phyloP scores from a whole-genome alignment of 2,888 invertebrate species.

The Macaria liturata region DNA sequence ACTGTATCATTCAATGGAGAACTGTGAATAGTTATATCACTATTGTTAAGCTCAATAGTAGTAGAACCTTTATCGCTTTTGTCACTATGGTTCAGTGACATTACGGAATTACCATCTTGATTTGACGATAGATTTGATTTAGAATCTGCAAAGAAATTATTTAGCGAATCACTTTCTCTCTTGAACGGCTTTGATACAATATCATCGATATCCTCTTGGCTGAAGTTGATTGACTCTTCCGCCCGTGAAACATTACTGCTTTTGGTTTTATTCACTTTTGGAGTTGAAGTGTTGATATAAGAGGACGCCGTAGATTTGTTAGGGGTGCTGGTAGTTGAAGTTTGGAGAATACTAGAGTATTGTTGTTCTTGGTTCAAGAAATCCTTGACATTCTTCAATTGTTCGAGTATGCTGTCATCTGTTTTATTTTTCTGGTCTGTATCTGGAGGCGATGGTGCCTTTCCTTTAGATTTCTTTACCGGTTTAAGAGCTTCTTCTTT shows the following conservation, averaged over 20 bases:
- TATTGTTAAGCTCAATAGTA: conserved; percentile 88
- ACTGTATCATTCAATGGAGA: conserved; percentile 82
- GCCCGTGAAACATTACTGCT: conserved; percentile 51
- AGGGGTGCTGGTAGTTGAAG: conserved; percentile 43
- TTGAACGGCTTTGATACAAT: conserved; percentile 77
- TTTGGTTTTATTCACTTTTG: conserved; percentile 71
- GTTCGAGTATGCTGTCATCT: conserved; percentile 75
- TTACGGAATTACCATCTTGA: conserved; percentile 69
- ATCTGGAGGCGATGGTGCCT: conserved; percentile 89
- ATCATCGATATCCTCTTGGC: conserved; percentile 80
- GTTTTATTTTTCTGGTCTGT: conserved; percentile 69
- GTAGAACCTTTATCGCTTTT: conserved; percentile 82
- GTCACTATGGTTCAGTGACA: conserved; percentile 75
- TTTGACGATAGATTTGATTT: conserved; percentile 77
- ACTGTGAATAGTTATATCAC: conserved; percentile 89
- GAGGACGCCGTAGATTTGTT: conserved; percentile 51
- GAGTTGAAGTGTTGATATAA: conserved; percentile 75
- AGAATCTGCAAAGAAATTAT: conserved; percentile 73
- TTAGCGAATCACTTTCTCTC: conserved; percentile 75
- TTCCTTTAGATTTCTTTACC: conserved; percentile 86
- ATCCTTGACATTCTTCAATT: conserved; percentile 66
- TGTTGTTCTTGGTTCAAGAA: conserved; percentile 72
- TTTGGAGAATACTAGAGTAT: conserved; percentile 66
- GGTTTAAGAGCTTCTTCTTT: conserved; percentile 50
- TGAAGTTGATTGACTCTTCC: conserved; percentile 74